Base-by-base conservation (phyloP, 2,113 vertebrate genomes). In the Hippoglossus stenolepis region DNA sequence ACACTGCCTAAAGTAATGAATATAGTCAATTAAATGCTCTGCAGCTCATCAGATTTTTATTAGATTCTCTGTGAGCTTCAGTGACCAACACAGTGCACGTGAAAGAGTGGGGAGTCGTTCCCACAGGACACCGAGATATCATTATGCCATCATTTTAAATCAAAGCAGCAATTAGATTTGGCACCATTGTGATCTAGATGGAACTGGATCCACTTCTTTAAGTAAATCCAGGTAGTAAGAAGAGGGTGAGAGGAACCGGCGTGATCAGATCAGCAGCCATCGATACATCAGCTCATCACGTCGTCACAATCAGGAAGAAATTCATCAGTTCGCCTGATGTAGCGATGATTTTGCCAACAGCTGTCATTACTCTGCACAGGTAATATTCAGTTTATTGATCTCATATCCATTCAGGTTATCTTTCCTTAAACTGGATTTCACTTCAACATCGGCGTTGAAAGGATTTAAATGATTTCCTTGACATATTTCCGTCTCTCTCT, bases 1-100 rank as follows among this genome's bases (percentile, higher is more conserved):
- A 66, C 79, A 40, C 10, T 8, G 24, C 0, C 56, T 10, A 64
- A 70, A 71, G 26, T 66, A 75, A 71, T 69, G 24, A 54, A 73
- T 49, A 66, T 28, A 28, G 70, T 57, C 47, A 68, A 64, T 78
- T 56, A 38, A 58, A 58, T 65, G 21, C 62, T 82, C 80, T 83
- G 68, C 65, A 69, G 69, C 67, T 43, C 68, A 63, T 67, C 72
- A 10, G 17, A 68, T 71, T 75, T 54, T 54, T 21, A n/a, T 21
- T 54, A 49, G 15, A 51, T 51, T 51, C 47, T 49, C 47, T 5
- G 4, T 49, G 15, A 49, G 47, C 47, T 49, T 49, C 47, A 49
- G 47, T 51, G 47, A 51, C 47, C 51, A 54, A 49, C 49, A 15
- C n/a, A 45, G 28, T 24, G 12, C 13, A 15, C 56, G 40, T 64